Evolutionary conservation across 2,888 invertebrate genomes (phyloP).

Genomic region (Lepidonotus clava): DNA sequence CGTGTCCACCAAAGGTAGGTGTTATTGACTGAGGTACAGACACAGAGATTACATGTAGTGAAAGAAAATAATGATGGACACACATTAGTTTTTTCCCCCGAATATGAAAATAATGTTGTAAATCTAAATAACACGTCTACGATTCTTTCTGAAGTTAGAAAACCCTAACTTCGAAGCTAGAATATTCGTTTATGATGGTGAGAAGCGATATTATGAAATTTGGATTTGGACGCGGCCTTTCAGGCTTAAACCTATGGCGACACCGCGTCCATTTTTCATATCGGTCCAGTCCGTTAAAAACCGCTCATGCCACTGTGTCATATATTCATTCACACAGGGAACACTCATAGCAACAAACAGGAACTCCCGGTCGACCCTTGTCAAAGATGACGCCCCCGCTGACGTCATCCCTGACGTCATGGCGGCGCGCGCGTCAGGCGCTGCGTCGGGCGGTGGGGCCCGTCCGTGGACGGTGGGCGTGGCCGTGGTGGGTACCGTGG

Average conservation of each 20-base stretch:
- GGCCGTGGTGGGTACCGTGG: background rate
- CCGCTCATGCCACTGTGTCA: background rate
- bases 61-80: too few species aligned
- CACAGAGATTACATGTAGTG: too few species aligned
- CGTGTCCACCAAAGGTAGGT: conserved; percentile 40
- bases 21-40: too few species aligned
- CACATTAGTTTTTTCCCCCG: too few species aligned
- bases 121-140: background rate
- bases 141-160: background rate
- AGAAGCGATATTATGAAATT: too few species aligned
- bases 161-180: background rate
- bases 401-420: background rate
- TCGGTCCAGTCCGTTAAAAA: background rate
- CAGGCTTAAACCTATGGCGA: too few species aligned
- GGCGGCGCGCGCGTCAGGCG: background rate
- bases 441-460: background rate
- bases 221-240: too few species aligned
- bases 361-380: background rate
- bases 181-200: background rate
- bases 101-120: background rate
- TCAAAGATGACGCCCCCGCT: background rate
- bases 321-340: background rate
- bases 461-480: background rate
- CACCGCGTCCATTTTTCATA: too few species aligned
- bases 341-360: background rate